phyloP scores from a whole-genome alignment of 2,797 vertebrate genomes.

The Adelosebastes latens region DNA sequence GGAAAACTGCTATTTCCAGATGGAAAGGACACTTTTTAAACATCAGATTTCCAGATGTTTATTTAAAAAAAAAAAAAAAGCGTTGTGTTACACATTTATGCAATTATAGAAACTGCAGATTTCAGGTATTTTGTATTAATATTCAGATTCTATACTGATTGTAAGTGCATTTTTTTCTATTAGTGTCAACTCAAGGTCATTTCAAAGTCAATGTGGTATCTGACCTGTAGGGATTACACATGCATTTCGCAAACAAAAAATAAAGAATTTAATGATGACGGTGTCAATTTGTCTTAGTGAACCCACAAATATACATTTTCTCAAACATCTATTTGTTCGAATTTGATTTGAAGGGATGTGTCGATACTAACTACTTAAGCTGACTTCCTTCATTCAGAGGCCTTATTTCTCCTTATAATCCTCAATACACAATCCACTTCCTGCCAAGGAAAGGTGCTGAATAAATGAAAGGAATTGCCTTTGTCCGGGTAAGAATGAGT shows the following conservation, averaged over 20 bases:
- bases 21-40: not conserved
- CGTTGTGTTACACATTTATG: not conserved
- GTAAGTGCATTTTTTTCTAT: not conserved
- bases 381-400: not conserved
- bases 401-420: not conserved
- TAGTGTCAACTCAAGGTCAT: not conserved
- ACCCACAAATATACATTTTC: not conserved
- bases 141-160: not conserved
- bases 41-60: conserved; percentile 17
- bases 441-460: conserved; percentile 11
- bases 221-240: not conserved
- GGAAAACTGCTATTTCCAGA: conserved; percentile 13
- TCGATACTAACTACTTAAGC: not conserved
- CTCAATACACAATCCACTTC: conserved; percentile 4
- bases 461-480: conserved; percentile 15
- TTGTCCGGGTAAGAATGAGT: conserved; percentile 5
- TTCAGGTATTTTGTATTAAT: not conserved
- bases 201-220: not conserved
- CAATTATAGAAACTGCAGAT: not conserved
- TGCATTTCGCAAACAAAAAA: not conserved
- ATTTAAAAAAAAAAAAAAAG: not conserved
- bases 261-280: not conserved
- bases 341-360: not conserved
- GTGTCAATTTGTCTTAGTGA: not conserved
- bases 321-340: not conserved